Base-by-base conservation (phyloP, 1,140 invertebrate genomes). In the Papilio polytes region DNA sequence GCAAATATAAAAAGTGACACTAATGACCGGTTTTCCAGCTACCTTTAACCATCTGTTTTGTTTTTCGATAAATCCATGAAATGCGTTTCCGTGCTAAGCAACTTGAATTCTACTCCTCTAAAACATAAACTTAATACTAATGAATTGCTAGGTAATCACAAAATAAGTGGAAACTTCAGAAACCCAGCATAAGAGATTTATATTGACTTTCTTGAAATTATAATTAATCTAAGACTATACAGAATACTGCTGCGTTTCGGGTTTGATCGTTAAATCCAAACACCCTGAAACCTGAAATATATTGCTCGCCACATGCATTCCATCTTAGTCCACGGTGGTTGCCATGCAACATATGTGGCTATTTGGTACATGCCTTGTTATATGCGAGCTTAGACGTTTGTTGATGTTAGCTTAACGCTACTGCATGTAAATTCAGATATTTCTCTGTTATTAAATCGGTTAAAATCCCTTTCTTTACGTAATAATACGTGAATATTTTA, bases 271-370 rank as follows among this genome's bases (percentile, higher is more conserved):
- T 70, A 70, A 70, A 70, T 70, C 63, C 63, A 70, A 70, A 70
- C 63, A 70, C 20, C 26, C 22, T 70, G 63, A 70, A 70, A 70
- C 63, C 63, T 70, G 63, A 70, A 70, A 70, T 70, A 70, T 70
- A 70, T 70, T 15, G 63, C 63, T 70, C 3, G 63, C 63, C 63
- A 70, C 63, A 70, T 70, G 63, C 63, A 70, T 70, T 70, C 63
- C 63, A 15, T 70, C 63, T 70, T 70, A 70, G 63, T 70, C 63
- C 63, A 70, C 26, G 63, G 63, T 70, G 63, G 63, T 70, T 70
- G 63, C 63, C 63, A 36, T 26, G 59, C 20, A 22, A 63, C 63
- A 70, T 12, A 70, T 70, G 63, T 18, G 63, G 63, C 63, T 70
- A 70, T 70, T 31, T 70, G 59, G 59, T 63, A 63, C 10, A 26